Evolutionary conservation across 2,888 invertebrate species (phyloP).

Genomic region (Limnephilus rhombicus): DNA sequence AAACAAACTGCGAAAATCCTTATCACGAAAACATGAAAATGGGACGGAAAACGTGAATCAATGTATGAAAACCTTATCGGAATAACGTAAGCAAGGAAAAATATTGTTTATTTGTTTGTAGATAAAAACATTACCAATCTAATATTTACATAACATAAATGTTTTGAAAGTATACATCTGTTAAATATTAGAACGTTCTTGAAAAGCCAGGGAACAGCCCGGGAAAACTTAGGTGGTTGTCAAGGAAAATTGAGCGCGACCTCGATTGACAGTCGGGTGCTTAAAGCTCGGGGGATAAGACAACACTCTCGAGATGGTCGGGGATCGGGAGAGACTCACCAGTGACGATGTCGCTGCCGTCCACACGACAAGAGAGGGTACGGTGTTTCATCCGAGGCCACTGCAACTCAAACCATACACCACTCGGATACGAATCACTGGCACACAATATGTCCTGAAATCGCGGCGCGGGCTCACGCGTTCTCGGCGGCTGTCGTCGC

Average conservation of each 20-base stretch:
- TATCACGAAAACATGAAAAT: slow-evolving; percentile 21
- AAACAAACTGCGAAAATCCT: neutral
- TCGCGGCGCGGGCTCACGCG: slow-evolving; percentile 45
- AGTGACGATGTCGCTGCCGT: slow-evolving; percentile 50
- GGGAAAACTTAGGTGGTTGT: neutral
- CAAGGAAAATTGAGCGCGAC: neutral
- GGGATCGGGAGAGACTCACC: slow-evolving; percentile 51
- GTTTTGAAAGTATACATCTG: neutral
- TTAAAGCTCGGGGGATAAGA: neutral
- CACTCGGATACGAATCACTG: slow-evolving; percentile 52
- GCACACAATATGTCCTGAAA: slow-evolving; percentile 48
- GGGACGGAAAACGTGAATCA: slow-evolving; percentile 9
- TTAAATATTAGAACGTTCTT: neutral
- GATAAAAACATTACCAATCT: neutral
- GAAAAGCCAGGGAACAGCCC: neutral
- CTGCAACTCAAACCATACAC: slow-evolving; percentile 62
- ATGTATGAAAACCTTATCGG: slow-evolving; percentile 32
- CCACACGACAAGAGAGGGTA: slow-evolving; percentile 51
- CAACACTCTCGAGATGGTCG: neutral
- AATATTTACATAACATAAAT: neutral
- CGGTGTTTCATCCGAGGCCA: slow-evolving; percentile 64
- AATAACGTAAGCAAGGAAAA: neutral
- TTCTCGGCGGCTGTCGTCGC: slow-evolving; percentile 47
- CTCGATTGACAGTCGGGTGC: neutral
- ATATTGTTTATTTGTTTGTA: neutral